Percentiles rank a stretch among this genome's conserved stretches.
Conservation (phyloP, 2,888 invertebrate species). For the Mactromeris polynyma region DNA sequence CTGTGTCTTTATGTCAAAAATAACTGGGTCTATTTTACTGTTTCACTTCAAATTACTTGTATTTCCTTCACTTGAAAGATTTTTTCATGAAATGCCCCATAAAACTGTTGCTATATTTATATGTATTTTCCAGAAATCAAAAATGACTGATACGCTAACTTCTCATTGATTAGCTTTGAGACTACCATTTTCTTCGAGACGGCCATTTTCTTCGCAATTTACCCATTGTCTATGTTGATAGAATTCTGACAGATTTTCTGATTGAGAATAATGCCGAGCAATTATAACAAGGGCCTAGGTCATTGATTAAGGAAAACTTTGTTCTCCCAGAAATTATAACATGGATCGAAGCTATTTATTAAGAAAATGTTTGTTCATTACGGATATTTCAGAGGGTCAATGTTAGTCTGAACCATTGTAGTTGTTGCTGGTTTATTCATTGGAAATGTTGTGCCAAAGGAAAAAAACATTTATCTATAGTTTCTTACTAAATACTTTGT, state of each 20-base stretch:
- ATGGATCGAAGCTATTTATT: constrained; percentile 47
- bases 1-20: background rate
- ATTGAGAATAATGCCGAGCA: constrained; percentile 66
- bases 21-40: no score
- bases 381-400: constrained; percentile 38
- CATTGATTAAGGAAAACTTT: constrained; percentile 53
- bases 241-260: constrained; percentile 68
- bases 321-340: constrained; percentile 40
- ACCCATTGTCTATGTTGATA: constrained; percentile 67
- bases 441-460: constrained; percentile 34
- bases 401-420: constrained; percentile 11
- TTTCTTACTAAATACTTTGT: background rate
- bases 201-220: constrained; percentile 62
- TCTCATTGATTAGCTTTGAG: constrained; percentile 40
- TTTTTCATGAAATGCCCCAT: background rate
- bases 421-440: constrained; percentile 33
- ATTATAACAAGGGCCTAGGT: constrained; percentile 61
- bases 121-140: constrained; percentile 10
- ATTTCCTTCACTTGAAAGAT: constrained; percentile 12
- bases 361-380: constrained; percentile 46
- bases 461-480: constrained; percentile 19
- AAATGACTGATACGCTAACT: constrained; percentile 36
- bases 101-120: constrained; percentile 5
- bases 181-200: constrained; percentile 44
- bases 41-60: background rate